Evolutionary conservation across 2,797 vertebrate species (phyloP).

Genomic region (Orientallactaga sibirica): DNA sequence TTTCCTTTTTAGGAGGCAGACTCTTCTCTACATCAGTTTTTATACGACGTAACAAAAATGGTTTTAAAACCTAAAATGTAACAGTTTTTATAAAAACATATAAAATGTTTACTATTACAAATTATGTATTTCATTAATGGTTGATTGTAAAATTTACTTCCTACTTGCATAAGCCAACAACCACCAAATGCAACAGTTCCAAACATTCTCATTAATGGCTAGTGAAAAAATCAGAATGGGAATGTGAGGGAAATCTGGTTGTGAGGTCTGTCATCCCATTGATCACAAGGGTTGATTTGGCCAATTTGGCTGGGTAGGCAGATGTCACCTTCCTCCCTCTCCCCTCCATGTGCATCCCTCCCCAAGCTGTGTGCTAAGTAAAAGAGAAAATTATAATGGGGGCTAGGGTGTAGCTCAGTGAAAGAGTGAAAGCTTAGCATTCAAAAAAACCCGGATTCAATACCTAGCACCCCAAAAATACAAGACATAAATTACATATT

Average conservation of each 20-base stretch:
- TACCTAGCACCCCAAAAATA: background rate
- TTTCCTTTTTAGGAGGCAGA: slow-evolving; percentile 92
- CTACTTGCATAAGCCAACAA: slow-evolving; percentile 27
- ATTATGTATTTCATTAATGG: slow-evolving; percentile 50
- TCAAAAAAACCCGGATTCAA: background rate
- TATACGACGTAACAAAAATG: slow-evolving; percentile 91
- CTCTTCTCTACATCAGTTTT: slow-evolving; percentile 93
- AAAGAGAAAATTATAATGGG: too few relatives aligned
- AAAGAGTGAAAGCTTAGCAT: background rate
- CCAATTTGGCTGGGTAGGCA: too few relatives aligned
- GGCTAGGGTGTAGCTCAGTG: background rate
- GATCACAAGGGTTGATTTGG: too few relatives aligned
- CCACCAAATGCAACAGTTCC: background rate
- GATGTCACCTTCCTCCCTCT: too few relatives aligned
- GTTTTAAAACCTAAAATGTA: slow-evolving; percentile 90
- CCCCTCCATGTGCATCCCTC: too few relatives aligned
- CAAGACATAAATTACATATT: slow-evolving; percentile 33
- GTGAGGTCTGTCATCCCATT: too few relatives aligned
- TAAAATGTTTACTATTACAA: slow-evolving; percentile 48
- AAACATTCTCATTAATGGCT: slow-evolving; percentile 20
- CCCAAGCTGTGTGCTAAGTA: too few relatives aligned
- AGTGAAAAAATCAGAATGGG: slow-evolving; percentile 24
- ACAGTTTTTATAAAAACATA: slow-evolving; percentile 61
- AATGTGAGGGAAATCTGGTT: too few relatives aligned
- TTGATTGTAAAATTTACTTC: slow-evolving; percentile 36